Evolutionary conservation across 2,797 vertebrate species (phyloP), one percentile per base, ranked within the genome.

Genomic region (Intellagama lesueurii): DNA sequence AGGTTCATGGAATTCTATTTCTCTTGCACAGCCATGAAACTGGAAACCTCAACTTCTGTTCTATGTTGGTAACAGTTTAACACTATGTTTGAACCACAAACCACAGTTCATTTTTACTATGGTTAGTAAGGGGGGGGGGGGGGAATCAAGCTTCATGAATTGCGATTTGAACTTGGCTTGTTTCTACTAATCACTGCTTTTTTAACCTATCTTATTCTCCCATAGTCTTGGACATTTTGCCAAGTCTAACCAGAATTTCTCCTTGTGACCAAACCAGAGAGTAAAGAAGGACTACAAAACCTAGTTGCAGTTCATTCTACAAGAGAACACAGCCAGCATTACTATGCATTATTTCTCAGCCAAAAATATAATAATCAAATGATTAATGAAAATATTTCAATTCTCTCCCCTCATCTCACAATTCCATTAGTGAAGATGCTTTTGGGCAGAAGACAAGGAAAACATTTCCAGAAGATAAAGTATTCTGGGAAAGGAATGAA

Each of bases 311-410:
- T 64, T 22, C 19, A 14, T 22, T 30, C 7, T 69, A 69, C 28
- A 69, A 30, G 40, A 11, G 12, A 87, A 87, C n/a, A 24, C 14
- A 49, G 1, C 22, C 60, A 24, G 9, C 5, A 64, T 47, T 81
- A 60, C 22, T n/a, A 56, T 44, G 26, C 26, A 68, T 77, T 77
- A 79, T 70, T 89, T 88, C 8, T 60, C 16, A 75, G 28, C 11
- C 49, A 40, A n/a, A 44, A 78, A 17, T 28, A 69, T 79, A 35
- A 49, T n/a, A 79, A 40, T 66, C 35, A 69, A 77, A 32, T 52
- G 73, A 81, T 56, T 47, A 76, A 14, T 82, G 12, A 16, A 88
- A 83, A 88, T 84, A 78, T 88, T 88, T 84, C 44, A 40, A 7
- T 49, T 64, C 73, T 32, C 49, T 17, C 19, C 40, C 40, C 40